These are phyloP conservation scores for Raja brachyura DNA, from an alignment of 2,113 vertebrate species.

Conservation along the genomic window DNA sequence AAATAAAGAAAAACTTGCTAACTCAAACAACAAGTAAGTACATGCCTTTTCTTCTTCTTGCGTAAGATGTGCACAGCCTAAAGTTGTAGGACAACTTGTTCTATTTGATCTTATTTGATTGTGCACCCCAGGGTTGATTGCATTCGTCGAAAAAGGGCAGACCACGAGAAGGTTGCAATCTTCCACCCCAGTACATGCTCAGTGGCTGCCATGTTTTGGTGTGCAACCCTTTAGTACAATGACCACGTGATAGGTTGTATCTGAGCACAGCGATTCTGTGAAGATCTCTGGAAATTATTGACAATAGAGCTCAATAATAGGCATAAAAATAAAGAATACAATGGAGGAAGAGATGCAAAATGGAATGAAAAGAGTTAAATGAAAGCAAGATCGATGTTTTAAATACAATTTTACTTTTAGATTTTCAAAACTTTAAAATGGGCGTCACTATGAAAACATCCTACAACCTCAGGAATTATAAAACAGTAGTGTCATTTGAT, in stretches of 20 bases:
- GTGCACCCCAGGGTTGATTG: no score
- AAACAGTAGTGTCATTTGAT: neutral
- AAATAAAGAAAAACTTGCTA: neutral
- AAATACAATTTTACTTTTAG: neutral
- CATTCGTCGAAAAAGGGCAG: no score
- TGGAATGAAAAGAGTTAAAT: neutral
- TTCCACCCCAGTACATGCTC: no score
- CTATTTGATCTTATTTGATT: no score
- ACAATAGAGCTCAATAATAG: neutral
- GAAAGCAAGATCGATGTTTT: neutral
- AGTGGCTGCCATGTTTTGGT: neutral
- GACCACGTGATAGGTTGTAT: neutral
- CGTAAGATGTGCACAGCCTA: no score
- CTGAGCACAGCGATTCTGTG: neutral
- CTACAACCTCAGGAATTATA: neutral
- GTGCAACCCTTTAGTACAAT: neutral
- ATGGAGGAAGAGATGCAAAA: neutral
- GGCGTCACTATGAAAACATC: neutral
- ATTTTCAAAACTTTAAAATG: neutral
- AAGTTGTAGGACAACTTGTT: no score
- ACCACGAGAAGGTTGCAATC: no score
- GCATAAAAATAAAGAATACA: neutral
- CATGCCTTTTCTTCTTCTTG: neutral
- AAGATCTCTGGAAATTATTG: neutral
- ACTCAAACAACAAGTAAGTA: neutral